phyloP scores from a whole-genome alignment of 2,888 invertebrate genomes.

The Acrocera orbiculus region DNA sequence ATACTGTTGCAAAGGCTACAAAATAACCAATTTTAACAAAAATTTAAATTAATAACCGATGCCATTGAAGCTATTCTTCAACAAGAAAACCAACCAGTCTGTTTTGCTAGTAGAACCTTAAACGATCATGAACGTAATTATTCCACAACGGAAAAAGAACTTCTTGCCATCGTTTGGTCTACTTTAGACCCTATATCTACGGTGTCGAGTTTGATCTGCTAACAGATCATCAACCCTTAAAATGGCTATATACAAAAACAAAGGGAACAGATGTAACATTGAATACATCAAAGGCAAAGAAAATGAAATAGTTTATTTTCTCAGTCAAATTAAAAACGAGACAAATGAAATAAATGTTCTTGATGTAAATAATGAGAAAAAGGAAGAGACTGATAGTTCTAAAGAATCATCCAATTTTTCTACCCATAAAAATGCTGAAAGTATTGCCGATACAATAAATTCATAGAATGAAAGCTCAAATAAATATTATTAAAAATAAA shows the following conservation, averaged over 20 bases:
- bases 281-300: constrained; percentile 3
- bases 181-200: constrained; percentile 2
- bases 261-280: constrained; percentile 1
- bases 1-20: no score
- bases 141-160: constrained; percentile 5
- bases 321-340: constrained; percentile 2
- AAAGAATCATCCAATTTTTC: not conserved
- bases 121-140: constrained; percentile 3
- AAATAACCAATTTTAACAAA: no score
- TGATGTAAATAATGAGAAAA: no score
- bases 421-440: not conserved
- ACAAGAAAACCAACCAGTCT: constrained; percentile 4
- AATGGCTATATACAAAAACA: not conserved
- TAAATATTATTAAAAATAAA: no score
- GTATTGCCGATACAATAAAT: constrained; percentile 1
- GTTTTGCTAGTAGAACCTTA: constrained; percentile 2
- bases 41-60: constrained; percentile 6
- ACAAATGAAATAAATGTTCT: not conserved
- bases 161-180: constrained; percentile 5
- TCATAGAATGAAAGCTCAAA: constrained; percentile 4
- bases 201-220: not conserved
- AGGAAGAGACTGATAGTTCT: not conserved
- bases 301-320: constrained; percentile 3
- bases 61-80: constrained; percentile 6
- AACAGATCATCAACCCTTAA: not conserved